phyloP scores from a whole-genome alignment of 1,140 invertebrate species.

The Planococcus citri region DNA sequence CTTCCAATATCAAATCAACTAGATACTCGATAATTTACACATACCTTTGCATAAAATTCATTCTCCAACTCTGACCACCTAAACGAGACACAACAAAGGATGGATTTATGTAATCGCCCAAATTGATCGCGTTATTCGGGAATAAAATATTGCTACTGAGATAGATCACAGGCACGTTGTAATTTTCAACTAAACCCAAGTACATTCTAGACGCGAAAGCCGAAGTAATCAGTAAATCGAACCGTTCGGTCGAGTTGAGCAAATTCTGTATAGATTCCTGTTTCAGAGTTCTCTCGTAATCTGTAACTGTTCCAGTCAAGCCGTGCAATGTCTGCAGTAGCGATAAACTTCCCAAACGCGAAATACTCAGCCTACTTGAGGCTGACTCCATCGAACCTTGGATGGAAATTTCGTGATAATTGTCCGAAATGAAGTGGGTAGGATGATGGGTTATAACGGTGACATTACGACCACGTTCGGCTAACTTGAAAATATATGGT shows the following conservation, averaged over 20 bases:
- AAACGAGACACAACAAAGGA: not conserved
- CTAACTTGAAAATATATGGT: conserved; percentile 30
- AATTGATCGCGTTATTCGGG: conserved; percentile 29
- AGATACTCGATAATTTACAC: not conserved
- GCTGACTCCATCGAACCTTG: too few species aligned
- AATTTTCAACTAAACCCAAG: conserved; percentile 30
- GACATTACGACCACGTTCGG: conserved; percentile 30
- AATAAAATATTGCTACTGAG: conserved; percentile 41
- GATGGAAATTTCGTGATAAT: not conserved
- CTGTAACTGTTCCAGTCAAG: not conserved
- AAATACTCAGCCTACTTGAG: too few species aligned
- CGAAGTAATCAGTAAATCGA: conserved; percentile 31
- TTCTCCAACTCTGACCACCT: not conserved
- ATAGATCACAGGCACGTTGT: conserved; percentile 41
- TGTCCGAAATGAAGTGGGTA: conserved; percentile 25
- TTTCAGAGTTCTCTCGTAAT: not conserved
- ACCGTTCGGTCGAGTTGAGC: conserved; percentile 21
- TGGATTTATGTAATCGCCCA: not conserved
- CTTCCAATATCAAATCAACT: too few species aligned
- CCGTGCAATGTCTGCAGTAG: not conserved
- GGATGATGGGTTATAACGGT: conserved; percentile 35
- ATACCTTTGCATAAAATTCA: not conserved
- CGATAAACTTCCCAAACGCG: too few species aligned
- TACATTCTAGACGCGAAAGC: conserved; percentile 27
- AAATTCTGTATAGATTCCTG: not conserved